Percentiles rank a stretch among this genome's conserved stretches.
phyloP scores from a whole-genome alignment of 2,113 vertebrate species.

The Rafetus swinhoei region DNA sequence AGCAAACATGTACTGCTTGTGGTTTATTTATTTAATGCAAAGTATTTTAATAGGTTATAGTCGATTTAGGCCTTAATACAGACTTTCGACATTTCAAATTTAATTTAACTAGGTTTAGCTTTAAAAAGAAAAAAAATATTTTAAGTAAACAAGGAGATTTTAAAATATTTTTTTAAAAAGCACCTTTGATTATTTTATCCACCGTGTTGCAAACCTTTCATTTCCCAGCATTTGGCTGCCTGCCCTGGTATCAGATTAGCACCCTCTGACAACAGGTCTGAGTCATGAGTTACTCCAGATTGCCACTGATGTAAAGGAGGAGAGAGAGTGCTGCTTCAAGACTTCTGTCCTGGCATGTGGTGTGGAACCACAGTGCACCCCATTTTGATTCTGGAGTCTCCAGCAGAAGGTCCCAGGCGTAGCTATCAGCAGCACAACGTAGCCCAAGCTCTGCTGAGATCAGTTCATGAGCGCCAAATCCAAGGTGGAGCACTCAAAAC shows the following conservation, averaged over 20 bases:
- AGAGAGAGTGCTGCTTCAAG: neutral
- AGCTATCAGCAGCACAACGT: too few relatives aligned
- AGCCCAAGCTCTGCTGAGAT: neutral
- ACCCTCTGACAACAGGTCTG: neutral
- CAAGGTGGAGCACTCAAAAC: neutral
- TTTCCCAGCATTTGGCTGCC: neutral
- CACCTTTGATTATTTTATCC: neutral
- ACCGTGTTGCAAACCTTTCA: neutral
- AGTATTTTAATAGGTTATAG: neutral
- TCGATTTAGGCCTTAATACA: neutral
- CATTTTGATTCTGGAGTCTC: neutral
- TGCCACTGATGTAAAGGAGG: neutral
- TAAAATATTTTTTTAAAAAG: neutral
- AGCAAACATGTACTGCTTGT: neutral
- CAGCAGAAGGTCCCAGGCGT: neutral
- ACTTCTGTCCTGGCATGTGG: neutral
- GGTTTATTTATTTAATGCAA: neutral
- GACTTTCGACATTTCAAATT: neutral
- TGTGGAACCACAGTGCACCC: too few relatives aligned
- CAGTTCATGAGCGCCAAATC: neutral
- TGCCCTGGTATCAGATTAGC: neutral
- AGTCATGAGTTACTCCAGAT: neutral
- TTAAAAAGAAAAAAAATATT: neutral
- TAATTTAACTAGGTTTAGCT: neutral
- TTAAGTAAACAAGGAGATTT: neutral